Percentiles rank a stretch among this genome's conserved stretches.
phyloP scores from a whole-genome alignment of 2,797 vertebrate species.

The Scomberomorus guttatus region DNA sequence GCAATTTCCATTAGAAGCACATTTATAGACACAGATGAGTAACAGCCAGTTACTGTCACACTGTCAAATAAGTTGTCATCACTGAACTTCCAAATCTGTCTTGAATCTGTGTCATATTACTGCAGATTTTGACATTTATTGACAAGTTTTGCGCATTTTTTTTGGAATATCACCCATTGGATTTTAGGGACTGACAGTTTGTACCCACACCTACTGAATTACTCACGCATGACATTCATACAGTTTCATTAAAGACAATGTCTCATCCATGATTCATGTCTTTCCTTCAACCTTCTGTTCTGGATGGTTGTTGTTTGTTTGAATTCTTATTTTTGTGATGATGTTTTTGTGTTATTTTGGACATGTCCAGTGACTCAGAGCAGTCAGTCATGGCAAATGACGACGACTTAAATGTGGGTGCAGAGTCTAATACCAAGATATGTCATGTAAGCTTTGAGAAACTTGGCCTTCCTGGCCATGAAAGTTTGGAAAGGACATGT shows the following conservation, averaged over 20 bases:
- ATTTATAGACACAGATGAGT: neutral
- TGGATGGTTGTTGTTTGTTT: conserved; percentile 29
- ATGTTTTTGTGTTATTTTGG: conserved; percentile 47
- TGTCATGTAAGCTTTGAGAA: conserved; percentile 18
- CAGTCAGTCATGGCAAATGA: conserved; percentile 51
- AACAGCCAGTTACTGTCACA: conserved; percentile 19
- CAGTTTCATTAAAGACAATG: conserved; percentile 51
- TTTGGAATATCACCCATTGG: conserved; percentile 19
- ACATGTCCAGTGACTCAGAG: conserved; percentile 63
- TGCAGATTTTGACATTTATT: conserved; percentile 56
- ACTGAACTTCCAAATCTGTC: conserved; percentile 13
- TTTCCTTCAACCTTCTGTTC: conserved; percentile 51
- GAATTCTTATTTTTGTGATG: conserved; percentile 29
- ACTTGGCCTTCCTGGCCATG: neutral
- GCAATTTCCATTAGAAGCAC: conserved; percentile 9
- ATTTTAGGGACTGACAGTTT: conserved; percentile 51
- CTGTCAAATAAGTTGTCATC: neutral
- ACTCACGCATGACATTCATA: conserved; percentile 53
- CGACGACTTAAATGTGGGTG: conserved; percentile 39
- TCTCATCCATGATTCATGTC: conserved; percentile 62
- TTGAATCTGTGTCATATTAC: conserved; percentile 12
- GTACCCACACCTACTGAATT: conserved; percentile 59
- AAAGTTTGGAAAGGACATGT: neutral
- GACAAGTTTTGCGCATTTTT: conserved; percentile 30
- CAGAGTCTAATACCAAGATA: conserved; percentile 36